phyloP scores from a whole-genome alignment of 2,888 invertebrate genomes.

The Volucella bombylans region DNA sequence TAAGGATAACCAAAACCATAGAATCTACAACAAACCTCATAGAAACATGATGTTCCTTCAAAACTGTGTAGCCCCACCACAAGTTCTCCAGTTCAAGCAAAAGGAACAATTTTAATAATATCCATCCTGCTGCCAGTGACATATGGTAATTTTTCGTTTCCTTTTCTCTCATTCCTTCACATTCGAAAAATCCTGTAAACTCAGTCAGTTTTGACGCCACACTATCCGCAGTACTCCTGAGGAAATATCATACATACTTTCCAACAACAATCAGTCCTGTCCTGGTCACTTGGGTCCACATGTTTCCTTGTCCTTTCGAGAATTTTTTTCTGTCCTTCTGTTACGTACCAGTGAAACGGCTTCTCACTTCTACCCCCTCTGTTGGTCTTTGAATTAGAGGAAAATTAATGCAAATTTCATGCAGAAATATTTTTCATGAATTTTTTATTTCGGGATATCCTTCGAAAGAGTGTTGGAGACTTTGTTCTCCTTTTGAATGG shows the following conservation, averaged over 20 bases:
- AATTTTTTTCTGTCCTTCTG: neutral
- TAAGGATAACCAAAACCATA: neutral
- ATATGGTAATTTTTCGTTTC: conserved; percentile 46
- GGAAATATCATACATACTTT: neutral
- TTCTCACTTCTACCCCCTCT: neutral
- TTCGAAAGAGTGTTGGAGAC: conserved; percentile 9
- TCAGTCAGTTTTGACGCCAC: conserved; percentile 47
- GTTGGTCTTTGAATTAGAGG: neutral
- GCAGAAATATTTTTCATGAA: conserved; percentile 58
- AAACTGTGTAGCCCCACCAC: neutral
- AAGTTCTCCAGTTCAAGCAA: neutral
- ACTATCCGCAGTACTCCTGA: conserved; percentile 37
- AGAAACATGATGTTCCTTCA: conserved; percentile 10
- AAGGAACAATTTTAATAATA: conserved; percentile 52
- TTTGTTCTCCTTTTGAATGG: conserved; percentile 12
- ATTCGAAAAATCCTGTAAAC: conserved; percentile 34
- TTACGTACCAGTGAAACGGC: neutral
- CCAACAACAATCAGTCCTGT: conserved; percentile 19
- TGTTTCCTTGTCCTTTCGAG: conserved; percentile 8
- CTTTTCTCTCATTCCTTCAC: neutral
- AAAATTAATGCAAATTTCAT: conserved; percentile 68
- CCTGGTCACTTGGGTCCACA: conserved; percentile 52
- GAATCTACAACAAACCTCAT: neutral
- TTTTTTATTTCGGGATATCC: conserved; percentile 36
- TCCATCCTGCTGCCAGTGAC: conserved; percentile 51